Evolutionary conservation across 2,888 invertebrate species (phyloP).

Genomic region (Idaea biselata): DNA sequence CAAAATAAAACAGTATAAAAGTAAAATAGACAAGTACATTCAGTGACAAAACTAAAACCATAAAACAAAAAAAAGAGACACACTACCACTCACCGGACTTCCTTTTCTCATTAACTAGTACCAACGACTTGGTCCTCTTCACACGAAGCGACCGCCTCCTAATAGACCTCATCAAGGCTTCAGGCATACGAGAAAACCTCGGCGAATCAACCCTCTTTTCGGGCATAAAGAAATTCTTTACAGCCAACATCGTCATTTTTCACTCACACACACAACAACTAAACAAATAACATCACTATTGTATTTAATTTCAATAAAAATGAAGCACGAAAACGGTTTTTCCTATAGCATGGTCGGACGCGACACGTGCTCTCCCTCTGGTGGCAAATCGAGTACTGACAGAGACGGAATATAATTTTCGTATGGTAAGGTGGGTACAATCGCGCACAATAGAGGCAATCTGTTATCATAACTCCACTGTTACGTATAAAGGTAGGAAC

Average conservation of each 20-base stretch:
- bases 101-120: slow-evolving; percentile 86
- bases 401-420: not conserved
- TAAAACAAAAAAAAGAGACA: slow-evolving; percentile 46
- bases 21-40: slow-evolving; percentile 5
- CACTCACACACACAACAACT: slow-evolving; percentile 9
- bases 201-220: slow-evolving; percentile 81
- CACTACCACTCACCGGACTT: slow-evolving; percentile 88
- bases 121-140: slow-evolving; percentile 87
- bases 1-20: too few relatives aligned
- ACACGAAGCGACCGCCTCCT: slow-evolving; percentile 86
- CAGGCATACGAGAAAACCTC: slow-evolving; percentile 84
- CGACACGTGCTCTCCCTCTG: not conserved
- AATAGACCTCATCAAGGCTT: slow-evolving; percentile 87
- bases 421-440: slow-evolving; percentile 9
- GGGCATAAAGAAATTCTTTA: slow-evolving; percentile 88
- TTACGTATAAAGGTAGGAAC: not conserved
- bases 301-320: not conserved
- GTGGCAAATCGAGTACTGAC: not conserved
- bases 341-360: not conserved
- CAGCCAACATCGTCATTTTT: slow-evolving; percentile 81
- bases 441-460: slow-evolving; percentile 7
- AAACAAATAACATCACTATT: slow-evolving; percentile 7
- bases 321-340: not conserved
- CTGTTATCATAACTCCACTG: slow-evolving; percentile 3
- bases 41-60: slow-evolving; percentile 10